phyloP scores from a whole-genome alignment of 2,113 vertebrate species.

The Cottus gobio region DNA sequence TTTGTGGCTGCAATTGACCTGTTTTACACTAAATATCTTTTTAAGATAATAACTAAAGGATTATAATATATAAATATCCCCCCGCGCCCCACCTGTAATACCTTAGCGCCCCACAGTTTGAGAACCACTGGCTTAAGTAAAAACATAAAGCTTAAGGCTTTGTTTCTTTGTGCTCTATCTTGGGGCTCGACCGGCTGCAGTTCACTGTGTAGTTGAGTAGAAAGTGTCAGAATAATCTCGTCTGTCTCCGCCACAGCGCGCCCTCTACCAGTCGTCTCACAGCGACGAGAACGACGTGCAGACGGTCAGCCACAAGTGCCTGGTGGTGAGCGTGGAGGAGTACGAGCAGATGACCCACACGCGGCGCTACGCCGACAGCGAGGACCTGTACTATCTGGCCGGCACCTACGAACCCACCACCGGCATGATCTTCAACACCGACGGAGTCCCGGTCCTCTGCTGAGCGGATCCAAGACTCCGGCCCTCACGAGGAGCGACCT shows the following conservation, averaged over 20 bases:
- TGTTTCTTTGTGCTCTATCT: background rate
- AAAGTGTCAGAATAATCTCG: background rate
- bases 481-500: background rate
- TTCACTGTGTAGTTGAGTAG: background rate
- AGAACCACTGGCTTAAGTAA: too few relatives aligned
- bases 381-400: constrained; percentile 98
- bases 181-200: background rate
- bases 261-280: constrained; percentile 98
- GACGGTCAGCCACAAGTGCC: constrained; percentile 99
- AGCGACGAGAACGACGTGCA: constrained; percentile 99
- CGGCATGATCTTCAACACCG: constrained; percentile 98
- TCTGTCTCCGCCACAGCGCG: constrained; percentile 82
- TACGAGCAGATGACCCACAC: constrained; percentile 98
- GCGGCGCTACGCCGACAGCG: constrained; percentile 97
- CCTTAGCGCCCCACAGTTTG: too few relatives aligned
- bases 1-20: too few relatives aligned
- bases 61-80: too few relatives aligned
- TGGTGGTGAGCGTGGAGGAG: constrained; percentile 96
- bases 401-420: constrained; percentile 99
- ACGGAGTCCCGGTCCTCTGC: constrained; percentile 97
- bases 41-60: too few relatives aligned
- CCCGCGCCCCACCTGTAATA: too few relatives aligned
- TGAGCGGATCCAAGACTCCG: constrained; percentile 66
- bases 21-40: too few relatives aligned
- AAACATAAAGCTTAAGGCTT: background rate